phyloP scores from a whole-genome alignment of 1,140 invertebrate species.

The Pseudachorutes palmiensis region DNA sequence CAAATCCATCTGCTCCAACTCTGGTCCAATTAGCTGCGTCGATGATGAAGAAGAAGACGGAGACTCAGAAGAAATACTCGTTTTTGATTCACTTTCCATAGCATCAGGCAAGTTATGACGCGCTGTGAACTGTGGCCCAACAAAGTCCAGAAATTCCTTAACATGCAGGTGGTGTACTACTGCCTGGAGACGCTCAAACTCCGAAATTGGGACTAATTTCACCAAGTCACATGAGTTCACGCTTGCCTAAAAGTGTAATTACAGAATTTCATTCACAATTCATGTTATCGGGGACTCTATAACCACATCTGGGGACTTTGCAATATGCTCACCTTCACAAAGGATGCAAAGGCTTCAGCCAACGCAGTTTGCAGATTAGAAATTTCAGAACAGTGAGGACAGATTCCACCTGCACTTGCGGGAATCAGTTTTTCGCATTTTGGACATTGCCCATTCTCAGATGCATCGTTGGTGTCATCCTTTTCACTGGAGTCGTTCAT shows the following conservation, averaged over 20 bases:
- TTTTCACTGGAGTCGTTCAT: slow-evolving; percentile 39
- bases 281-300: neutral
- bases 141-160: slow-evolving; percentile 39
- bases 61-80: too few relatives aligned
- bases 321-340: slow-evolving; percentile 28
- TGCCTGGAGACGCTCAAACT: slow-evolving; percentile 51
- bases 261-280: neutral
- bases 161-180: slow-evolving; percentile 49
- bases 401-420: slow-evolving; percentile 15
- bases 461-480: slow-evolving; percentile 12
- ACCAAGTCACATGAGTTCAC: slow-evolving; percentile 45
- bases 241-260: slow-evolving; percentile 41
- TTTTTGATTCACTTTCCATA: too few relatives aligned
- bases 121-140: slow-evolving; percentile 40
- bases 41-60: too few relatives aligned
- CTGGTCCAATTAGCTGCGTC: too few relatives aligned
- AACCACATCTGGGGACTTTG: too few relatives aligned
- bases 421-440: slow-evolving; percentile 31
- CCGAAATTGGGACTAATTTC: slow-evolving; percentile 44
- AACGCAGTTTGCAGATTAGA: slow-evolving; percentile 22
- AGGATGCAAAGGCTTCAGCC: slow-evolving; percentile 29
- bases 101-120: slow-evolving; percentile 17
- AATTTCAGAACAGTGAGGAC: slow-evolving; percentile 27
- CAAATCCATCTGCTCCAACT: too few relatives aligned
- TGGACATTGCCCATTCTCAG: slow-evolving; percentile 14